Percentiles rank a stretch among this genome's conserved stretches.
Evolutionary conservation across 2,888 invertebrate genomes (phyloP).

Genomic region (Eristalis pertinax): DNA sequence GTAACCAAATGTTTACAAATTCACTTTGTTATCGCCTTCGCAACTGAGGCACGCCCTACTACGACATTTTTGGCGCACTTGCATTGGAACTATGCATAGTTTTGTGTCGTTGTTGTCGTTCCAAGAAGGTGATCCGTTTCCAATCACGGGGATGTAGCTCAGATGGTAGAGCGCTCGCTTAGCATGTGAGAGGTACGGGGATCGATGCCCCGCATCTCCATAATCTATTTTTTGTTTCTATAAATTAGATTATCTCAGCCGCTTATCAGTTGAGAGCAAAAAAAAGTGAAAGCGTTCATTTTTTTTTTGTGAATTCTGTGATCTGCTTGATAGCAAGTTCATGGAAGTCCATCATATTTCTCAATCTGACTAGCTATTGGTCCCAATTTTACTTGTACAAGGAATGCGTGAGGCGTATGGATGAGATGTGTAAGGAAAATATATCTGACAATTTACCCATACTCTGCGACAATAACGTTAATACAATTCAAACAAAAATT

Average conservation of each 20-base stretch:
- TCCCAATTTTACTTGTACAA: too few relatives aligned
- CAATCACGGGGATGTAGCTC: conserved; percentile 80
- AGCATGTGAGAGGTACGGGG: conserved; percentile 80
- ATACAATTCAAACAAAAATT: too few relatives aligned
- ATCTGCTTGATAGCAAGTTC: too few relatives aligned
- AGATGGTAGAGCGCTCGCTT: conserved; percentile 82
- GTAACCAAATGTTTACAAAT: neutral
- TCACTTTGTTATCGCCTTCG: neutral
- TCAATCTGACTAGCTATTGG: too few relatives aligned
- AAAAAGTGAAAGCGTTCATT: too few relatives aligned
- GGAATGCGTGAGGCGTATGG: too few relatives aligned
- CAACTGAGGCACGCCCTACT: neutral
- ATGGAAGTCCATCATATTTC: too few relatives aligned
- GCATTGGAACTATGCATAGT: neutral
- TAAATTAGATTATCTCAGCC: neutral
- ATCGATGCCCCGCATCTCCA: conserved; percentile 81
- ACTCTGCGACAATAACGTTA: too few relatives aligned
- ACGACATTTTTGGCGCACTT: neutral
- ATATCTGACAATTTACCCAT: too few relatives aligned
- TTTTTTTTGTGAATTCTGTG: neutral
- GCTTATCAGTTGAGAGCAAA: neutral
- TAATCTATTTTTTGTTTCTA: conserved; percentile 9
- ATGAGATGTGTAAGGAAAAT: too few relatives aligned
- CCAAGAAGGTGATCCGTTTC: neutral
- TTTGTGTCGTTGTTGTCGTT: neutral